Evolutionary conservation across 2,888 invertebrate genomes (phyloP), one percentile per base, ranked within the genome.

Genomic region (Agrilus mali): DNA sequence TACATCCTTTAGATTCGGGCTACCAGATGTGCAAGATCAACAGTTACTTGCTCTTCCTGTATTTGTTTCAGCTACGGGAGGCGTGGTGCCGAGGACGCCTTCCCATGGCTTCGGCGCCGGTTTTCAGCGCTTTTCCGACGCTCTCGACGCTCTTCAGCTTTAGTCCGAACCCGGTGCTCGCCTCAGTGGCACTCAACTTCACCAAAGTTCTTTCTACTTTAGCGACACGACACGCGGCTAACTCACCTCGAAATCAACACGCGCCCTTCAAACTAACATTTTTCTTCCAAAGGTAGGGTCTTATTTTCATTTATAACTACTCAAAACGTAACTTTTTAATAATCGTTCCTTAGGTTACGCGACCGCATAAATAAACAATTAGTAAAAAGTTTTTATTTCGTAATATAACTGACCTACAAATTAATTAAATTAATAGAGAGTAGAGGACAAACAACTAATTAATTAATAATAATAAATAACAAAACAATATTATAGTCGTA

Each of bases 1-100:
- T 59, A 57, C 59, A 55, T 58, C 57, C 55, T 56, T 56, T 50
- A 47, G 49, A 52, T 48, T 53, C 52, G 45, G 47, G 54, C 53
- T 53, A 51, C 49, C 40, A 51, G 55, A 55, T 61, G 58, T 61
- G 57, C 58, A 59, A 63, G 60, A 64, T 63, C 64, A 65, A 65
- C 65, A 65, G 65, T 65, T 65, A 64, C 64, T 62, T 60, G 56
- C 57, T 60, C 58, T 55, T 58, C 59, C 59, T 61, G 61, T 60
- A 62, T 63, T 64, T 64, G 63, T 63, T 63, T 64, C 60, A 57
- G 55, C 58, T 57, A 59, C 59, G 56, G 61, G 61, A 56, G 63
- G 64, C 62, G 64, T 62, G 63, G 63, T 60, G 57, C 52, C 44
- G 49, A 47, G 55, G 57, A 58, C 58, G 61, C 62, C 63, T 60